Percentiles rank a stretch among this genome's conserved stretches.
Conservation (phyloP, 2,113 vertebrate species). For the Eulemur macaco region DNA sequence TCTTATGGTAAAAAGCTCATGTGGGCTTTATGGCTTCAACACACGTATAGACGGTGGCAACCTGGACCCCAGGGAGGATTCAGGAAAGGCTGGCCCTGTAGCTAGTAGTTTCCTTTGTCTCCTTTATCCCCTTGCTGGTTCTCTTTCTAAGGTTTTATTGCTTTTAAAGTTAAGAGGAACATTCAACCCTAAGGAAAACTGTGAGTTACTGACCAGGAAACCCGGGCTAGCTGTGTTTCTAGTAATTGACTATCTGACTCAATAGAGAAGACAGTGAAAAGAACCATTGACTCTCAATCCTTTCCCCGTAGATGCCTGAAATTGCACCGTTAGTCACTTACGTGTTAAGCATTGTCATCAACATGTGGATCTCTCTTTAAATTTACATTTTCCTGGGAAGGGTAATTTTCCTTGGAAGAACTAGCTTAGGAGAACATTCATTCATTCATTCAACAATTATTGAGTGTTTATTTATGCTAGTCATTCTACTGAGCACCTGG, state of each 20-base stretch:
- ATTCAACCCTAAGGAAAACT: neutral
- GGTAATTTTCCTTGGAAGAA: neutral
- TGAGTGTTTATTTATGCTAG: slow-evolving; percentile 28
- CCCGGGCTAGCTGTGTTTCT: neutral
- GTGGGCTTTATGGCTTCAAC: neutral
- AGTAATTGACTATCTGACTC: neutral
- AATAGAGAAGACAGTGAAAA: neutral
- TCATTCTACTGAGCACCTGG: neutral
- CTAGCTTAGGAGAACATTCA: neutral
- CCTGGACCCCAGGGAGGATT: neutral
- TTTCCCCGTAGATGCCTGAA: neutral
- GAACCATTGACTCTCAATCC: neutral
- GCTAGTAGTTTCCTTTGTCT: neutral
- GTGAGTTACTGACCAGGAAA: neutral
- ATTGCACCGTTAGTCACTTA: neutral
- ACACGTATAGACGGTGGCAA: neutral
- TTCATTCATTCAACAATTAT: neutral
- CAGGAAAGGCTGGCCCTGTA: neutral
- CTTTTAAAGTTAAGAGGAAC: neutral
- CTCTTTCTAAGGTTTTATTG: neutral
- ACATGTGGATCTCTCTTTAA: neutral
- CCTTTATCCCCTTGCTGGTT: neutral
- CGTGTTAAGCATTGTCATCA: neutral
- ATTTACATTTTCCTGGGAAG: neutral
- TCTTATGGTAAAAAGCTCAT: neutral